phyloP scores from a whole-genome alignment of 2,797 vertebrate genomes.

The Acropternis orthonyx region DNA sequence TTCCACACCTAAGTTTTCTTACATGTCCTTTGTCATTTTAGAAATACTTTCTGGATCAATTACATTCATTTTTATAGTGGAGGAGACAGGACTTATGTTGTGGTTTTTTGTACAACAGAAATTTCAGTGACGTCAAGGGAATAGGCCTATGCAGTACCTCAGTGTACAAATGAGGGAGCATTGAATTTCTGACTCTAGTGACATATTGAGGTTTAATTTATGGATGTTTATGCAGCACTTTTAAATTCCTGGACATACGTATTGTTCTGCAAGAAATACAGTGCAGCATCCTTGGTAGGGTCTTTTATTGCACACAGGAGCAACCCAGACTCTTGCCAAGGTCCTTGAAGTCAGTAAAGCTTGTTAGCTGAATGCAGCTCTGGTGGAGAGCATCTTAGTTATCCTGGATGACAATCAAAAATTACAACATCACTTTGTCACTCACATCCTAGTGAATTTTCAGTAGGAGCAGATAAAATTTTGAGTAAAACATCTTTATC shows the following conservation, averaged over 20 bases:
- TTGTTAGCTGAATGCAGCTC: not conserved
- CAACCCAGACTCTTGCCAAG: not conserved
- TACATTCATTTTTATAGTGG: not conserved
- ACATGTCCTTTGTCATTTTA: not conserved
- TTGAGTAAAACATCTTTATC: not conserved
- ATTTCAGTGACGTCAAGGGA: not conserved
- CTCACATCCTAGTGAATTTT: not conserved
- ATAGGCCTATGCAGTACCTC: not conserved
- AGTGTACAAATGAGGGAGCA: not conserved
- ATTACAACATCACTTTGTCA: not conserved
- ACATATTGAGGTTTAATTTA: not conserved
- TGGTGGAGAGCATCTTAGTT: not conserved
- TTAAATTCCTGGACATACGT: not conserved
- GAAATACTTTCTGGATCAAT: not conserved
- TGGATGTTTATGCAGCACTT: not conserved
- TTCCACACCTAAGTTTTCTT: not conserved
- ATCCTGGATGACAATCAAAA: not conserved
- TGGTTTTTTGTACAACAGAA: not conserved
- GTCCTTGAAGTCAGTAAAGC: not conserved
- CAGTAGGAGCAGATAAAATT: not conserved
- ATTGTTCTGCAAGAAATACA: not conserved
- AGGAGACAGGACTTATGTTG: not conserved
- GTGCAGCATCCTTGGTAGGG: not conserved
- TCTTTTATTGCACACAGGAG: not conserved
- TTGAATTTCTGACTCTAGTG: not conserved